Conservation (phyloP, 2,797 vertebrate genomes). For the Sebastes dallii region DNA sequence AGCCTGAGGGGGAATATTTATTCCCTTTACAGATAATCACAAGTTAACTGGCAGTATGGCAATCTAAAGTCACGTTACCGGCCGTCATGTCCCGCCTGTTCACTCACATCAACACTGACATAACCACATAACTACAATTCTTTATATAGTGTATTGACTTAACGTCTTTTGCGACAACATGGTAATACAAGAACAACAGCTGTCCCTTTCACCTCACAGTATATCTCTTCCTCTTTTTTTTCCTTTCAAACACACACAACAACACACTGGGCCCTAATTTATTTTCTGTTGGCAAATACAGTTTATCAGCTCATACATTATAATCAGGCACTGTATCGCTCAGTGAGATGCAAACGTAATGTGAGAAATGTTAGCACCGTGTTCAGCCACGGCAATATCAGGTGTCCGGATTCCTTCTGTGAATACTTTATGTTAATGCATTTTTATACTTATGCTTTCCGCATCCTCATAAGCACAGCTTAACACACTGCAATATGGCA, state of each 20-base stretch:
- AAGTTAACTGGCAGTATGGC: neutral
- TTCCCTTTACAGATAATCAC: constrained; percentile 15
- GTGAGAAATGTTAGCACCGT: neutral
- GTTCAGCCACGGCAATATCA: constrained; percentile 13
- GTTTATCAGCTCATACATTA: neutral
- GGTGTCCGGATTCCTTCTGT: constrained; percentile 17
- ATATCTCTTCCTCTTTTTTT: neutral
- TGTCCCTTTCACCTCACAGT: neutral
- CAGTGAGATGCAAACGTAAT: neutral
- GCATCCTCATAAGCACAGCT: constrained; percentile 21
- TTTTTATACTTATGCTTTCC: constrained; percentile 30
- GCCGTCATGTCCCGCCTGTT: neutral
- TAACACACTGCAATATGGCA: constrained; percentile 34
- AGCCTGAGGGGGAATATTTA: neutral
- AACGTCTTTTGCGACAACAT: neutral
- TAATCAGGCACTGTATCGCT: neutral
- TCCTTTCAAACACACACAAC: neutral
- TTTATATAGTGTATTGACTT: neutral
- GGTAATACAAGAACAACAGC: neutral
- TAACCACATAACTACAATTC: neutral
- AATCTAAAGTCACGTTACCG: too few relatives aligned
- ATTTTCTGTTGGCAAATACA: neutral
- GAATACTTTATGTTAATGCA: constrained; percentile 36
- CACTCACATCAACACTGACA: neutral
- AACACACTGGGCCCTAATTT: neutral